Percentiles rank a stretch among this genome's conserved stretches.
phyloP scores from a whole-genome alignment of 2,113 vertebrate genomes.

The Rattus norvegicus region DNA sequence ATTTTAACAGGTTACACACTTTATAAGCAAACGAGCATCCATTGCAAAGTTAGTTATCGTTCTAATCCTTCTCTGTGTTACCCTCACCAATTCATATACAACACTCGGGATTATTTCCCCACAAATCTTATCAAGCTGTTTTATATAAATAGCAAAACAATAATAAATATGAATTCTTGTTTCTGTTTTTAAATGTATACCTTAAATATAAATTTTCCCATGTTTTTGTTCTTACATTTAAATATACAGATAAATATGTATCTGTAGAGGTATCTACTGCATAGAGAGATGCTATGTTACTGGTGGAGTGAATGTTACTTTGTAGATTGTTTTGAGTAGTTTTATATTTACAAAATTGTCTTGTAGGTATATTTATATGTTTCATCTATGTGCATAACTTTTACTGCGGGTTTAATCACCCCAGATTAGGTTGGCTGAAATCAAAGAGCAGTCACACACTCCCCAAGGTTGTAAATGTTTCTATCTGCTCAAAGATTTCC shows the following conservation, averaged over 20 bases:
- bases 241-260: background rate
- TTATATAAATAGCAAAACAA: slow-evolving; percentile 10
- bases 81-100: background rate
- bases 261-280: background rate
- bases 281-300: background rate
- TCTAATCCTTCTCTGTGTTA: background rate
- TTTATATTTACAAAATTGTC: background rate
- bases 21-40: background rate
- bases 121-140: background rate
- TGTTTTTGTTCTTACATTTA: background rate
- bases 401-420: background rate
- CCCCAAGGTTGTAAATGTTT: background rate
- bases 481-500: background rate
- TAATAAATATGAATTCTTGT: background rate
- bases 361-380: background rate
- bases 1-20: background rate
- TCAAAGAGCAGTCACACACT: background rate
- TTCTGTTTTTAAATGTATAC: background rate
- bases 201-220: background rate
- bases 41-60: background rate
- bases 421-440: background rate
- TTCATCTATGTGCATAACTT: background rate
- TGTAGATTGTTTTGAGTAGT: background rate
- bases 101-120: background rate
- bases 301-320: background rate